phyloP scores from a whole-genome alignment of 2,888 invertebrate genomes.

The Acronicta alni region DNA sequence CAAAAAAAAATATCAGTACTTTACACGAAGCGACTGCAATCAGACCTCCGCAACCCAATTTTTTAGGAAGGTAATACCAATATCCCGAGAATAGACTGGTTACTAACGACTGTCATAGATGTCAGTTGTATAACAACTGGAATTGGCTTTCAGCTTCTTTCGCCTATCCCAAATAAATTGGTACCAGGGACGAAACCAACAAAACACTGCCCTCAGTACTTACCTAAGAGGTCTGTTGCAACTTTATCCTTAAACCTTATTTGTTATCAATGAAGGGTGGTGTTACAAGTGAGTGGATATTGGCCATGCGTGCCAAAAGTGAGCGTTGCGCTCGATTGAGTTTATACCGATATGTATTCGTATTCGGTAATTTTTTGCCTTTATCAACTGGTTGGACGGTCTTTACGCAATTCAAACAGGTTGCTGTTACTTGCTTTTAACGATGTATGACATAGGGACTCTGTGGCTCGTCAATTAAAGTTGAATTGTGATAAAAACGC shows the following conservation, averaged over 20 bases:
- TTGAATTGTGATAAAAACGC: constrained; percentile 18
- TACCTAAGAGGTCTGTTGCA: too few species aligned
- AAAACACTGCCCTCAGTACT: too few species aligned
- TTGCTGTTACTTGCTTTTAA: constrained; percentile 55
- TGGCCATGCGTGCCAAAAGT: constrained; percentile 58
- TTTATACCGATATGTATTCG: constrained; percentile 57
- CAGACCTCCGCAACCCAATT: too few species aligned
- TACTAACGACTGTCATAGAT: too few species aligned
- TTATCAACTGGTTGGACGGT: constrained; percentile 49
- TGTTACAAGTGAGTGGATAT: constrained; percentile 49
- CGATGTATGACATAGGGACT: constrained; percentile 47
- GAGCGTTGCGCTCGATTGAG: constrained; percentile 60
- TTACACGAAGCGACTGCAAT: too few species aligned
- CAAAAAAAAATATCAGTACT: too few species aligned
- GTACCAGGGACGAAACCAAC: too few species aligned
- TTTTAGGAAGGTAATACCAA: too few species aligned
- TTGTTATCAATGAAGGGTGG: constrained; percentile 42
- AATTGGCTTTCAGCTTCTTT: too few species aligned
- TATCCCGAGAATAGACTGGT: too few species aligned
- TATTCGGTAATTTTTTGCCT: constrained; percentile 59
- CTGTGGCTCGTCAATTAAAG: constrained; percentile 41
- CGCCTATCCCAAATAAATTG: too few species aligned
- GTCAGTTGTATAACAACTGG: too few species aligned
- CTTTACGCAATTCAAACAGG: constrained; percentile 63
- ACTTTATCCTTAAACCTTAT: constrained; percentile 4